Base-by-base conservation (phyloP, 2,888 invertebrate species). In the Nemoura dubitans region DNA sequence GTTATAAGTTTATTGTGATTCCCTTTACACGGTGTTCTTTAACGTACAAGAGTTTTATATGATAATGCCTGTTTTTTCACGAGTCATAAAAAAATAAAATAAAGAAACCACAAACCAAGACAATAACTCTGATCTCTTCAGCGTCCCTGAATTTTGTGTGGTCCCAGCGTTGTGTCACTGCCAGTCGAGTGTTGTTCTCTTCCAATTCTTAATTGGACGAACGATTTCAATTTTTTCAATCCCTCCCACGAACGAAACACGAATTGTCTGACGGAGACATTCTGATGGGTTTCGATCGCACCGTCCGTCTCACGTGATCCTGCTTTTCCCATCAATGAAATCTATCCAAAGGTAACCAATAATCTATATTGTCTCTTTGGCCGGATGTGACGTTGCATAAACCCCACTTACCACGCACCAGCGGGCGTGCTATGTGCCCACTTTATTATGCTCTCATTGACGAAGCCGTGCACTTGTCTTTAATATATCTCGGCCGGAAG, bases 331-430 rank as follows among this genome's bases (percentile, higher is more conserved):
- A 21, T 59, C 59, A 59, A 59, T 59, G 59, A 59, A 59, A 59
- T 59, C 59, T 14, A 59, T 59, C 59, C 59, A 29, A 78, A 78
- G 78, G 27, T 78, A 78, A 78, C 78, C 78, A 78, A 78, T 78
- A 78, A 27, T 78, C 78, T 28, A 78, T 78, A 78, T 27, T 81
- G 81, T 81, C 28, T 59, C 59, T 59, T 59, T 59, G 81, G 28
- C 25, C 83, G 83, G 83, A 83, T 21, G 83, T 83, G 83, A 83
- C 43, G 42, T 25, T n/a, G 83, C 83, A 83, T 83, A 83, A 83
- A 43, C 42, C 25, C 83, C 25, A 83, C 59, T 83, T 43, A 83
- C n/a, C 83, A 83, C 83, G 83, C 43, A 42, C 83, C 26, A 81
- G 30, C 27, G 30, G 14, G 81, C 81, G 42, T 36, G 83, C 30